These are phyloP conservation scores for Echinops telfairi DNA, from an alignment of 2,113 vertebrate species.

Conservation along the genomic window DNA sequence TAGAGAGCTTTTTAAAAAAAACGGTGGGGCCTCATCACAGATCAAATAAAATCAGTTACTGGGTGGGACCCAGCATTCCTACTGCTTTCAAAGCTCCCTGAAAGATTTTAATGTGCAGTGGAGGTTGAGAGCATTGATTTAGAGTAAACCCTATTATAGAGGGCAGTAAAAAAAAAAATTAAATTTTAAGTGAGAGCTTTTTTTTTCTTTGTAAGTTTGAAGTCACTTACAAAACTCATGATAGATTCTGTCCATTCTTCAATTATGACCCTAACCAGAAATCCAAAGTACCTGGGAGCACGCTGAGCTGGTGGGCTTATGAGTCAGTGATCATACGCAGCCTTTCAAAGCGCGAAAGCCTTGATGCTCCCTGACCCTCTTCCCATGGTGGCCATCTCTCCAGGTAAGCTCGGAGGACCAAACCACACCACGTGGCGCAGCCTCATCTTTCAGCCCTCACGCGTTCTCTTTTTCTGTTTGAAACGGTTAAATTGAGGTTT, in stretches of 20 bases:
- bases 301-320: not conserved
- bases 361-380: constrained; percentile 30
- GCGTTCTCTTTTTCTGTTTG: constrained; percentile 60
- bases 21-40: constrained; percentile 46
- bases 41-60: constrained; percentile 74
- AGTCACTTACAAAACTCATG: constrained; percentile 64
- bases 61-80: constrained; percentile 28
- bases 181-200: constrained; percentile 61
- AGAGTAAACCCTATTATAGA: constrained; percentile 60
- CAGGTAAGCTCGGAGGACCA: constrained; percentile 58
- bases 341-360: constrained; percentile 6
- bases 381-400: not conserved
- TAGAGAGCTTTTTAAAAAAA: constrained; percentile 59
- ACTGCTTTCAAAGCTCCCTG: constrained; percentile 57
- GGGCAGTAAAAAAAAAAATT: constrained; percentile 38
- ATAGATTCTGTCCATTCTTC: constrained; percentile 63
- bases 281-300: constrained; percentile 61
- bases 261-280: constrained; percentile 61
- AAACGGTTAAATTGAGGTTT: constrained; percentile 77
- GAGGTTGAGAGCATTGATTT: constrained; percentile 19
- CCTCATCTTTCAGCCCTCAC: constrained; percentile 51
- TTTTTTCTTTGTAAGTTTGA: constrained; percentile 64
- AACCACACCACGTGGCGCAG: not conserved
- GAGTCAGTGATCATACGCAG: constrained; percentile 32
- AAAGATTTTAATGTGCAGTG: constrained; percentile 39